Evolutionary conservation across 2,797 vertebrate species (phyloP).

Genomic region (Hafferia zeledoni): DNA sequence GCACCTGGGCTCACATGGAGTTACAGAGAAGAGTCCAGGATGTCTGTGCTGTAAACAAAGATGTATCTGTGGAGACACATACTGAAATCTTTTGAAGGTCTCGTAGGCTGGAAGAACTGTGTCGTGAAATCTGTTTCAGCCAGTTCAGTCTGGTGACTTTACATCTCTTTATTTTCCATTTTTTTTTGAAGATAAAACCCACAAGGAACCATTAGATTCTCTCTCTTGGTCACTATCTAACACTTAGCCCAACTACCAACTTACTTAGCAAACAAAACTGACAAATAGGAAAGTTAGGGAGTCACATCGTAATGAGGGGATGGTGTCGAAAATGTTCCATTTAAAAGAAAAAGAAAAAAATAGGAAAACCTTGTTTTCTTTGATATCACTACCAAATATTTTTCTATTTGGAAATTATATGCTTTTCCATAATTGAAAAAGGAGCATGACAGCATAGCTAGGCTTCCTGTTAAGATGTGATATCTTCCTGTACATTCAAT

Average conservation of each 20-base stretch:
- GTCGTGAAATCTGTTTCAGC: not conserved
- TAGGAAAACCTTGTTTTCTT: constrained; percentile 22
- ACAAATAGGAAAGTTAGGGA: not conserved
- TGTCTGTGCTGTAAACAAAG: constrained; percentile 18
- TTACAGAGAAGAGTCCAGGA: not conserved
- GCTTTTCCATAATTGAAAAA: constrained; percentile 31
- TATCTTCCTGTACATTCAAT: constrained; percentile 7
- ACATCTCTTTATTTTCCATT: not conserved
- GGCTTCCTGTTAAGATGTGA: constrained; percentile 29
- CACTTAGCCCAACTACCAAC: not conserved
- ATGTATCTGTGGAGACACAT: not conserved
- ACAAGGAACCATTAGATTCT: not conserved
- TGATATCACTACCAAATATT: constrained; percentile 21
- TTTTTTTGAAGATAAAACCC: not conserved
- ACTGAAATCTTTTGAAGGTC: not conserved
- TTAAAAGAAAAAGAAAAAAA: constrained; percentile 21
- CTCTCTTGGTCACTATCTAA: not conserved
- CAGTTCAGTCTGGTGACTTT: not conserved
- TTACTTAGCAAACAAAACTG: not conserved
- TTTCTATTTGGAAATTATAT: constrained; percentile 34
- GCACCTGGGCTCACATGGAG: not conserved
- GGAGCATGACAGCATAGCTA: not conserved
- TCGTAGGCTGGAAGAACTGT: not conserved
- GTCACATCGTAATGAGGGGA: not conserved
- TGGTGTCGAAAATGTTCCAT: not conserved